Base-by-base conservation (phyloP, 2,888 invertebrate genomes). In the Ichneumon xanthorius region DNA sequence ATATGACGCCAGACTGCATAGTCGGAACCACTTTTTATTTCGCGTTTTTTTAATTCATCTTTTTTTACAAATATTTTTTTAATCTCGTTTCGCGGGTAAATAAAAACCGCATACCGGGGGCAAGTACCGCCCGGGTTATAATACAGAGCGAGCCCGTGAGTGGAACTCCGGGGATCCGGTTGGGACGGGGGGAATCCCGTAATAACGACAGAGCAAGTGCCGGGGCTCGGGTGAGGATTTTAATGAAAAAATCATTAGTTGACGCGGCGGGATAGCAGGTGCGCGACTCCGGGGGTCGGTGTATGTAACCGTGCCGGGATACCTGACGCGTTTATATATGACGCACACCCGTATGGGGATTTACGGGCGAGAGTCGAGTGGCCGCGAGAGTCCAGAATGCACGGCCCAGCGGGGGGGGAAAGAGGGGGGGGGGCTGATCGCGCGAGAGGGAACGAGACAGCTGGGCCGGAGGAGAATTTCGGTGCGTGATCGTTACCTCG, bases 181-280 rank as follows among this genome's bases (percentile, higher is more conserved):
- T 58, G 37, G 37, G 40, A 40, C 40, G 26, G 55, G 33, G 45
- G 61, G 67, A 26, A 71, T 72, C 45, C 67, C 19, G 76, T 82
- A 79, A 82, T 85, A 79, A 82, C 81, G 78, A 78, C 76, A 65
- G 70, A 63, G 19, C 53, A 16, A 63, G 45, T 37, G 61, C 22
- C n/a, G 65, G 14, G 45, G 22, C 61, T 50, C 48, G 58, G 11
- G 19, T 40, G 79, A 75, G 72, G 85, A 82, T 82, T 85, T 77
- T 82, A 85, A 85, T 85, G 85, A 85, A 85, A 85, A 82, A 85
- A 85, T 85, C 85, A 82, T 85, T 85, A 85, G 76, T 76, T 61
- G 30, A 58, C 76, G 63, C 19, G 71, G 67, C 67, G 58, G 58
- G 53, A 50, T 33, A 82, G 75, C 65, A 76, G 82, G 79, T 82